Conservation (phyloP, 2,797 vertebrate species). For the Odontamblyopus rebecca region DNA sequence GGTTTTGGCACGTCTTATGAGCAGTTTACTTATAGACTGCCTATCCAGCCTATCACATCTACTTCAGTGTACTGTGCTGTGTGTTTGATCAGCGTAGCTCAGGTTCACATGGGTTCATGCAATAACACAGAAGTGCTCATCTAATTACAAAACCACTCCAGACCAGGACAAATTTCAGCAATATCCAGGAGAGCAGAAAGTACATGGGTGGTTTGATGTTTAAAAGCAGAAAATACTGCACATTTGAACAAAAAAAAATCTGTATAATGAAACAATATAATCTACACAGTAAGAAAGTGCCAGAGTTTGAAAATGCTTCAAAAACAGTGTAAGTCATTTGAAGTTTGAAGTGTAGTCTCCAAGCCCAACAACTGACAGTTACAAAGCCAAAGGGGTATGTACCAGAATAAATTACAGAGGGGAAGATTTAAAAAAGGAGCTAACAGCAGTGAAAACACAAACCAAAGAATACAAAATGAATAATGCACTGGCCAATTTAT, state of each 20-base stretch:
- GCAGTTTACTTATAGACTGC: too few species aligned
- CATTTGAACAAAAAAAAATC: background rate
- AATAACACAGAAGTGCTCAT: too few species aligned
- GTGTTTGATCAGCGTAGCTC: too few species aligned
- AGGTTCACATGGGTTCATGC: too few species aligned
- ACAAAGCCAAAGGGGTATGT: background rate
- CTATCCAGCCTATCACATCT: too few species aligned
- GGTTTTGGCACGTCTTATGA: too few species aligned
- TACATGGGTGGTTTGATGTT: background rate
- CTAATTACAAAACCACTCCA: background rate
- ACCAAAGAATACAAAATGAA: background rate
- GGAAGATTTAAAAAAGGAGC: background rate
- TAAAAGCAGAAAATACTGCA: background rate
- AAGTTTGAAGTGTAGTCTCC: conserved; percentile 9
- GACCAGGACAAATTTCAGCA: background rate
- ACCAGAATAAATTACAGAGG: conserved; percentile 2
- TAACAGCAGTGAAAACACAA: background rate
- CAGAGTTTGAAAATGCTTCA: conserved; percentile 4
- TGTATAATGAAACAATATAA: background rate
- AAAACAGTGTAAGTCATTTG: conserved; percentile 15
- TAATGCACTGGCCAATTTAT: background rate
- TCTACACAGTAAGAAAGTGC: background rate
- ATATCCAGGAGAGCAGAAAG: background rate
- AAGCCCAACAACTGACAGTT: conserved; percentile 10
- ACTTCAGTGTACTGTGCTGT: too few species aligned